Conservation (phyloP, 53 echinoderm and acorn worm species). For the Henricia sp. region DNA sequence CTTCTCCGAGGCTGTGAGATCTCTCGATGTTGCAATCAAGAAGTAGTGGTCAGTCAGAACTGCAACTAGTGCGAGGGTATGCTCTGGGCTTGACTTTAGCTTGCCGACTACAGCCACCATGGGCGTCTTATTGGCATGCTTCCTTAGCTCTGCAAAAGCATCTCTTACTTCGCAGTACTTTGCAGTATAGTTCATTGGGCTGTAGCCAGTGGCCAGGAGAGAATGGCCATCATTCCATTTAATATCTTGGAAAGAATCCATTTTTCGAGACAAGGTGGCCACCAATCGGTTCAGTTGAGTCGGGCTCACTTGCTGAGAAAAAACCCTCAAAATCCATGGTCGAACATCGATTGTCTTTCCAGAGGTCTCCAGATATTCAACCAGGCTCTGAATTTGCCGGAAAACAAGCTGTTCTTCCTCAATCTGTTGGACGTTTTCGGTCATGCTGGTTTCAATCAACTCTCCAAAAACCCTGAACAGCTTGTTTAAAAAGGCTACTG, state of each 20-base stretch:
- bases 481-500: conserved; percentile 38
- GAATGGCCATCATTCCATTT: not conserved
- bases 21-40: conserved; percentile 19
- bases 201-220: conserved; percentile 9
- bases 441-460: not conserved
- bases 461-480: conserved; percentile 26
- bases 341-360: conserved; percentile 2
- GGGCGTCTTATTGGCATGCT: not conserved
- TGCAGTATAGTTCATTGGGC: conserved; percentile 42
- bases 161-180: conserved; percentile 21
- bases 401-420: not conserved
- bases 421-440: not conserved
- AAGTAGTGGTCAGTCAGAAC: conserved; percentile 48
- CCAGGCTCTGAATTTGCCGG: not conserved
- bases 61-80: conserved; percentile 51
- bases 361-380: not conserved
- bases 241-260: not conserved
- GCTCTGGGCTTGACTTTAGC: conserved; percentile 15
- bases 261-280: not conserved
- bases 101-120: conserved; percentile 24
- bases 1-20: conserved; percentile 27
- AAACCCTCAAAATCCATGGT: conserved; percentile 8
- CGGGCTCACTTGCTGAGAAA: conserved; percentile 6
- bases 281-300: not conserved
- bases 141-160: conserved; percentile 35